Conservation (phyloP, 2,888 invertebrate species). For the Mantis religiosa region DNA sequence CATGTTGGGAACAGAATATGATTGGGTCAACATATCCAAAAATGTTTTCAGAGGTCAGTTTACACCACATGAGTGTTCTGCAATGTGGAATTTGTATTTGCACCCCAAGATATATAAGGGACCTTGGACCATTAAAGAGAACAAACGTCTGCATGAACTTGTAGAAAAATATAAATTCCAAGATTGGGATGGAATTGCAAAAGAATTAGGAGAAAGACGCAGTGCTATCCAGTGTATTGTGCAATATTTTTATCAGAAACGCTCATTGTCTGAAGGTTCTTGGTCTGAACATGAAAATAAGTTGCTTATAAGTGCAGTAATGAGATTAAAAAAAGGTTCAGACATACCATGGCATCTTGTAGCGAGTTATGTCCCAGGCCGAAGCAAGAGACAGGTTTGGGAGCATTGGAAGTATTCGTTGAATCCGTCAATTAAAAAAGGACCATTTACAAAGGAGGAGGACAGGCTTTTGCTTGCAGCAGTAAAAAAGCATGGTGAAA, state of each 20-base stretch:
- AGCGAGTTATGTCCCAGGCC: constrained; percentile 56
- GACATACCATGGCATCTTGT: constrained; percentile 73
- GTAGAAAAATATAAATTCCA: neutral
- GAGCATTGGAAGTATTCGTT: constrained; percentile 51
- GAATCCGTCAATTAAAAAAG: constrained; percentile 50
- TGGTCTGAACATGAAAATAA: constrained; percentile 70
- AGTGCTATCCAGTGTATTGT: constrained; percentile 39
- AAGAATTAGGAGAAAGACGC: no score
- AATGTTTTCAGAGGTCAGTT: neutral
- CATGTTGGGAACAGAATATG: neutral
- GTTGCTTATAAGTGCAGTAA: constrained; percentile 57
- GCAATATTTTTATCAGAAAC: constrained; percentile 51
- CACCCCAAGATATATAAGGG: neutral
- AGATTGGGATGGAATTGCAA: constrained; percentile 36
- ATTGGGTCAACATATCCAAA: neutral
- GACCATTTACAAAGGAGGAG: constrained; percentile 62
- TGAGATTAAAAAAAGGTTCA: constrained; percentile 58
- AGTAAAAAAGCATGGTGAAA: constrained; percentile 56
- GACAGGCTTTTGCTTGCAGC: constrained; percentile 61
- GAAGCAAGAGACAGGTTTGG: constrained; percentile 63
- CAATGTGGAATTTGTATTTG: neutral
- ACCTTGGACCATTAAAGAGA: neutral
- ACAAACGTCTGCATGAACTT: neutral
- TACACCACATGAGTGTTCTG: neutral
- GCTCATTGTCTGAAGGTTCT: constrained; percentile 39